Conservation (phyloP, 2,113 vertebrate genomes). For the Phaetusa simplex region DNA sequence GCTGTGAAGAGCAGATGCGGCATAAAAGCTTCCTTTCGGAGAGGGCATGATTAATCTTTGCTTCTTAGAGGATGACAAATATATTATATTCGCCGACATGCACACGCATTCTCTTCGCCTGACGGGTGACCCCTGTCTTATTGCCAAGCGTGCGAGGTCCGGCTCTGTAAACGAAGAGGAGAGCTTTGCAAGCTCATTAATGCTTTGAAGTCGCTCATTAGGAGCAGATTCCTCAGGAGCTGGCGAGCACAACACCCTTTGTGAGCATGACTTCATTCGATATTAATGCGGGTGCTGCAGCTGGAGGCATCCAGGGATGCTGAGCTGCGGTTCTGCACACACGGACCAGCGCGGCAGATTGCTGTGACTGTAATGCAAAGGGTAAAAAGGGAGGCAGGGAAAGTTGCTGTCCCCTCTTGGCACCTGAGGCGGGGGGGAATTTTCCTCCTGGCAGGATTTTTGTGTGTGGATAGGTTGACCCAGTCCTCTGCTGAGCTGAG, state of each 20-base stretch:
- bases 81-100: slow-evolving; percentile 59
- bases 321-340: background rate
- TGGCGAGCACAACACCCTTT: slow-evolving; percentile 14
- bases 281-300: slow-evolving; percentile 45
- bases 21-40: slow-evolving; percentile 23
- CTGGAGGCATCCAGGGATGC: slow-evolving; percentile 26
- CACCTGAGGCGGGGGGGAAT: background rate
- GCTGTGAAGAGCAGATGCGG: slow-evolving; percentile 4
- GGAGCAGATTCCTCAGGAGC: slow-evolving; percentile 46
- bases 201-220: slow-evolving; percentile 73
- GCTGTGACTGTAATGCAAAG: background rate
- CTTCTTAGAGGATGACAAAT: slow-evolving; percentile 64
- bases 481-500: background rate
- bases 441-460: background rate
- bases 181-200: slow-evolving; percentile 72
- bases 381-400: background rate
- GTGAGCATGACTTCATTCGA: slow-evolving; percentile 42
- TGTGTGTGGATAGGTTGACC: background rate
- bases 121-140: slow-evolving; percentile 63
- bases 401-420: background rate
- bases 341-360: background rate
- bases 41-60: slow-evolving; percentile 67
- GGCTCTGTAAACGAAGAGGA: slow-evolving; percentile 63
- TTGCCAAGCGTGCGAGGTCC: slow-evolving; percentile 36
- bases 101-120: slow-evolving; percentile 41